These are phyloP conservation scores for Callinectes sapidus DNA, from an alignment of 2,888 invertebrate species.

Conservation along the genomic window DNA sequence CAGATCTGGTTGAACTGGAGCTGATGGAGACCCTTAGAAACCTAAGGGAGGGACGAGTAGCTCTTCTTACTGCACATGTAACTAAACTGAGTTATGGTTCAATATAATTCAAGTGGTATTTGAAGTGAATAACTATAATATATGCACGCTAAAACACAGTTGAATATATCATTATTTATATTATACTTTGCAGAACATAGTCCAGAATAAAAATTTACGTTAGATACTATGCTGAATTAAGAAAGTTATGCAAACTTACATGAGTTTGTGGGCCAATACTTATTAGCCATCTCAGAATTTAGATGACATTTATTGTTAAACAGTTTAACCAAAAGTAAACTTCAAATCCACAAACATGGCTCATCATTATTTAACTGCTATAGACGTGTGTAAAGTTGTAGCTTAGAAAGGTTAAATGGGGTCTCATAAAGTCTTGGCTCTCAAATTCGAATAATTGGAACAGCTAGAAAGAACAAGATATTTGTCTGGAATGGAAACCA, in stretches of 20 bases:
- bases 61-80: conserved; percentile 40
- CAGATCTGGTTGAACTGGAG: conserved; percentile 32
- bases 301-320: no score
- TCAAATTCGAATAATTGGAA: no score
- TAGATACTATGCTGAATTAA: background rate
- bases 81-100: background rate
- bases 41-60: conserved; percentile 43
- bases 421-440: no score
- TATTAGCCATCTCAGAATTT: no score
- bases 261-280: background rate
- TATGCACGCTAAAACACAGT: background rate
- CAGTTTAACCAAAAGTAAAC: background rate
- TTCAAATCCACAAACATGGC: no score
- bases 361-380: no score
- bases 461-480: no score
- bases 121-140: background rate
- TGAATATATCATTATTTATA: background rate
- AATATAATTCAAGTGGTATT: background rate
- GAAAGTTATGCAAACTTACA: background rate
- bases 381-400: no score
- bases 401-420: no score
- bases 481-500: no score
- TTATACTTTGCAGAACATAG: background rate
- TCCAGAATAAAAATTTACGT: background rate
- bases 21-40: conserved; percentile 32